Evolutionary conservation across 2,113 vertebrate genomes (phyloP).

Genomic region (Phocoena sinus): DNA sequence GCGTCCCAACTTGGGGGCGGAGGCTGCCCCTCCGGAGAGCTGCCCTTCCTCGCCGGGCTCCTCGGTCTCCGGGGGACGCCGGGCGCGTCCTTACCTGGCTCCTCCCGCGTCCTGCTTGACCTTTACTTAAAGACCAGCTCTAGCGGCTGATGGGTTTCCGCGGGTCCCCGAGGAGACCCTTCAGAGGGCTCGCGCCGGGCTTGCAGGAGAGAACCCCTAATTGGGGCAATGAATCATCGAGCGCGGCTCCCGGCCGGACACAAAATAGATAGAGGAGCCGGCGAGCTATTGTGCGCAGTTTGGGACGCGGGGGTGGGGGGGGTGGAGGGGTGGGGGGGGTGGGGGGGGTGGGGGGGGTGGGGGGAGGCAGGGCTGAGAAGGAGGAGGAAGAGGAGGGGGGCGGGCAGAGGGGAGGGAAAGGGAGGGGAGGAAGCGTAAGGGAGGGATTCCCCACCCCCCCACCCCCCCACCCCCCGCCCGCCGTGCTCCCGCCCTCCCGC

Average conservation of each 20-base stretch:
- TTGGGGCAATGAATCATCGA: slow-evolving; percentile 67
- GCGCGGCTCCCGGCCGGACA: slow-evolving; percentile 49
- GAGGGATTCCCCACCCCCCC: slow-evolving; percentile 36
- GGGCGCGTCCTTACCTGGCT: slow-evolving; percentile 40
- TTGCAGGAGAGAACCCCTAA: slow-evolving; percentile 58
- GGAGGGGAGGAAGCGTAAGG: not conserved
- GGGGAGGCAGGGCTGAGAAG: not conserved
- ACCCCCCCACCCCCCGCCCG: not conserved
- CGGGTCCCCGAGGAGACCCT: slow-evolving; percentile 55
- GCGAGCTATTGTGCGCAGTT: slow-evolving; percentile 62
- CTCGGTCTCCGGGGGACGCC: not conserved
- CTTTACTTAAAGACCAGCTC: slow-evolving; percentile 60
- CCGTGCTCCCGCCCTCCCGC: not conserved
- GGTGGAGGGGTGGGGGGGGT: not conserved
- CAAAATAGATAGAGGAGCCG: slow-evolving; percentile 52
- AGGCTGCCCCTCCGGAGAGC: not conserved
- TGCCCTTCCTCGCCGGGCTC: not conserved
- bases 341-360: not conserved
- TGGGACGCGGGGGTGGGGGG: slow-evolving; percentile 7
- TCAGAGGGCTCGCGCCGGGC: slow-evolving; percentile 26
- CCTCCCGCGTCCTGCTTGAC: slow-evolving; percentile 50
- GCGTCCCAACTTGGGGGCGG: not conserved
- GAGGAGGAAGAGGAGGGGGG: not conserved
- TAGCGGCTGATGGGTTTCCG: slow-evolving; percentile 26
- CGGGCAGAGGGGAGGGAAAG: too few species aligned